Evolutionary conservation across 2,113 vertebrate genomes (phyloP), one percentile per base, ranked within the genome.

Genomic region (Archilochus colubris): DNA sequence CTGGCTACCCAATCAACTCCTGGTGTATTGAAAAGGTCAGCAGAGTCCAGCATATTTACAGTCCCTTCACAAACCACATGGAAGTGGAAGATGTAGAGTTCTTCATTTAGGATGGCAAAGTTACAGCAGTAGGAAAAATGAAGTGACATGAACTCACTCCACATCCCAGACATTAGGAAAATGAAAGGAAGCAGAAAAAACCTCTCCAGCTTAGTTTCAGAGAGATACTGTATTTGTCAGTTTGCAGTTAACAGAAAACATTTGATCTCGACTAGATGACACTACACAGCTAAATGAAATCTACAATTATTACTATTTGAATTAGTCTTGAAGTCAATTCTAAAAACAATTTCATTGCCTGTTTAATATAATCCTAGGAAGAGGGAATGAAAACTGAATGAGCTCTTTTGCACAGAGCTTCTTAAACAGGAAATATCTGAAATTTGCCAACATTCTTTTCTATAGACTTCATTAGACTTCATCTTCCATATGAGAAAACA

Each of bases 21-120:
- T 6, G 12, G 28, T 68, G 88, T 66, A 96, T 3, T 77, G 94
- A 93, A 97, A 97, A 97, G 90, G 90, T 96, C 95, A 94, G 1
- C 1, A 0, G 68, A 88, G 88, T 69, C 88, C 94, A 84, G 54
- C 2, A 2, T 84, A 96, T 96, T 95, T 97, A 93, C 38, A 95
- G 27, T 67, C 67, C 72, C 69, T 93, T 68, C 74, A 76, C 78
- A 89, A 89, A 88, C 66, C 43, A 75, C 64, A 84, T n/a, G 19
- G 59, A 67, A 75, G 67, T 48, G 63, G 51, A 53, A 58, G 64
- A 87, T 25, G 14, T 22, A 43, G 59, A 84, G 25, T 43, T 93
- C 33, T 38, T 27, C 27, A 23, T 64, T 23, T 83, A 40, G 90
- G 83, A 78, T 25, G 33, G 46, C 14, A 69, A 84, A 93, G 67